A percentile compares a stretch with the other conserved stretches of the same genome.
Evolutionary conservation across 64 coral and sea anemone species (phyloP).

Genomic region (Hydrozoanthus tunicans): DNA sequence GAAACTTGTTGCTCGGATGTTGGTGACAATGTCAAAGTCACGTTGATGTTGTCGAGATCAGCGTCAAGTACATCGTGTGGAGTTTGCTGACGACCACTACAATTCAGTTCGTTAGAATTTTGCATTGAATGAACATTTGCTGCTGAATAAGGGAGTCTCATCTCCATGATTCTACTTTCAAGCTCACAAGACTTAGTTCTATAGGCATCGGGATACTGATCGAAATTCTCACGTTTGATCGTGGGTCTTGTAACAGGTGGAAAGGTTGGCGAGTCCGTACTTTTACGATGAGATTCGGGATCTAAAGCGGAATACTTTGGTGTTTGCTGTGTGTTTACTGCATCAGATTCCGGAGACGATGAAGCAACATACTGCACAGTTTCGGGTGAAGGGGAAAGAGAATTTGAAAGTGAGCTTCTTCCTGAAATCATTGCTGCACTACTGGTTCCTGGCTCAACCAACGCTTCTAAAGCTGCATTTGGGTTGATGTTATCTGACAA

Average conservation of each 20-base stretch:
- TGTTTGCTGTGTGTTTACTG: constrained; percentile 72
- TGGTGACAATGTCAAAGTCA: constrained; percentile 92
- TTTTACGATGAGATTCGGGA: constrained; percentile 56
- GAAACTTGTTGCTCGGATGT: constrained; percentile 90
- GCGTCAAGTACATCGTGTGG: constrained; percentile 58
- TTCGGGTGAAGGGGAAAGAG: constrained; percentile 80
- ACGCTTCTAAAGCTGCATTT: constrained; percentile 45
- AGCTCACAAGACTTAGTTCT: constrained; percentile 58
- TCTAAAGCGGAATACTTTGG: constrained; percentile 73
- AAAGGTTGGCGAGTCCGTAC: constrained; percentile 79
- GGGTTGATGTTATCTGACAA: constrained; percentile 55
- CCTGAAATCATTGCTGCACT: constrained; percentile 40
- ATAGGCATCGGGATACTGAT: constrained; percentile 58
- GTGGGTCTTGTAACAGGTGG: constrained; percentile 43
- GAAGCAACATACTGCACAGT: constrained; percentile 84
- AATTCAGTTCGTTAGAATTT: constrained; percentile 22
- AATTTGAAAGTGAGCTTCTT: constrained; percentile 45
- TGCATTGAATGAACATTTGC: constrained; percentile 50
- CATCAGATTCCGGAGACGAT: constrained; percentile 88
- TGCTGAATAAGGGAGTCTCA: constrained; percentile 42
- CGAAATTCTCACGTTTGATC: constrained; percentile 79
- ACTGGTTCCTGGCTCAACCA: constrained; percentile 45
- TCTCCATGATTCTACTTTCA: constrained; percentile 58
- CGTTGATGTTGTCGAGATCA: constrained; percentile 91
- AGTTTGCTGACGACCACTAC: constrained; percentile 7